Evolutionary conservation across 2,797 vertebrate species (phyloP).

Genomic region (Crypturellus tataupa): DNA sequence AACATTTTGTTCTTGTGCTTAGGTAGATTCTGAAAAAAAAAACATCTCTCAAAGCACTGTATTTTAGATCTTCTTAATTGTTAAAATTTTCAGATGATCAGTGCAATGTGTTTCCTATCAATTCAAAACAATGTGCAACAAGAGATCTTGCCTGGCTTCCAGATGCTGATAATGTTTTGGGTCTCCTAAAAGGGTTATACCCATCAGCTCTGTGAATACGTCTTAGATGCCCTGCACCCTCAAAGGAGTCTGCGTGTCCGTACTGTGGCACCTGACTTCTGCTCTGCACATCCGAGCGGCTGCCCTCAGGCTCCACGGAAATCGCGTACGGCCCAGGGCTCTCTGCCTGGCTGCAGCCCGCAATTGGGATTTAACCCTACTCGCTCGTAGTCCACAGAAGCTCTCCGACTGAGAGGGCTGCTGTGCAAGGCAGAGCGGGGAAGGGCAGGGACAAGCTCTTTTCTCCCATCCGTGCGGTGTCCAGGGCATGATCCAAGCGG

Average conservation of each 20-base stretch:
- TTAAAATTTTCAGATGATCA: background rate
- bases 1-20: background rate
- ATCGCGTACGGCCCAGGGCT: fast-evolving
- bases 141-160: background rate
- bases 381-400: background rate
- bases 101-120: background rate
- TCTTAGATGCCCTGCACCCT: background rate
- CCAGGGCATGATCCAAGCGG: background rate
- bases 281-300: background rate
- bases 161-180: background rate
- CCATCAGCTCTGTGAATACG: background rate
- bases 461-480: background rate
- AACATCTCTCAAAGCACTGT: background rate
- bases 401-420: background rate
- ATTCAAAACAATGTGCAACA: background rate
- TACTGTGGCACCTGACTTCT: background rate
- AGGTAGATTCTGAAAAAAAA: background rate
- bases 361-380: background rate
- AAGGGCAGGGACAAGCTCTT: background rate
- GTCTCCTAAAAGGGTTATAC: background rate
- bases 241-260: background rate
- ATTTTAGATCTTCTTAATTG: background rate
- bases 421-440: background rate
- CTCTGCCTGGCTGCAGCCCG: fast-evolving
- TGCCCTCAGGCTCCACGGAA: background rate